These are phyloP conservation scores for Trichonephila clavipes DNA, from an alignment of 1,140 invertebrate genomes.

Conservation along the genomic window DNA sequence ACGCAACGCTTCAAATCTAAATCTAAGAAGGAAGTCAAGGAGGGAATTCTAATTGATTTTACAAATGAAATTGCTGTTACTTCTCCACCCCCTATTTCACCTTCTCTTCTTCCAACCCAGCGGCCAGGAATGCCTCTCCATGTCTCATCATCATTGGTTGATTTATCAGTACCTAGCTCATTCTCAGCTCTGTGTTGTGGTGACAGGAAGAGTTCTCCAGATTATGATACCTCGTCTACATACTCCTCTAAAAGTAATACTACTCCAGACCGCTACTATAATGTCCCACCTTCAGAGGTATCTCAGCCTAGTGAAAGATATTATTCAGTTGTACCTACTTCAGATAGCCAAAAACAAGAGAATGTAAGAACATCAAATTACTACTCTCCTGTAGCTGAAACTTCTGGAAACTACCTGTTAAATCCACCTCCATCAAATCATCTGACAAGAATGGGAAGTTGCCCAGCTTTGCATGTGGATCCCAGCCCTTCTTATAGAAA, in stretches of 20 bases:
- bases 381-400: constrained; percentile 74
- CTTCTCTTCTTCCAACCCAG: not conserved
- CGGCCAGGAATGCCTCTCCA: constrained; percentile 25
- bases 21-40: constrained; percentile 72
- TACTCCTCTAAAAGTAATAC: constrained; percentile 17
- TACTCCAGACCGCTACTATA: constrained; percentile 67
- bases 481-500: not conserved
- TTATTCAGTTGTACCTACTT: constrained; percentile 72
- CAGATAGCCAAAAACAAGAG: constrained; percentile 7
- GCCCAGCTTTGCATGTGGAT: constrained; percentile 53
- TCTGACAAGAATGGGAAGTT: constrained; percentile 68
- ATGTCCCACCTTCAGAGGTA: constrained; percentile 62
- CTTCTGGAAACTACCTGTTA: not conserved
- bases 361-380: constrained; percentile 39
- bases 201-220: constrained; percentile 49
- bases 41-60: constrained; percentile 81
- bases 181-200: constrained; percentile 34
- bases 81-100: constrained; percentile 23
- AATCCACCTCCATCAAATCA: not conserved
- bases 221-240: constrained; percentile 72
- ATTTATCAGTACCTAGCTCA: constrained; percentile 51
- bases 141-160: constrained; percentile 64
- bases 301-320: constrained; percentile 50
- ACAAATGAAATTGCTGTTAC: constrained; percentile 78
- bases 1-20: constrained; percentile 39